These are phyloP conservation scores for Philereme transversata DNA, from an alignment of 2,888 invertebrate species.

Conservation along the genomic window DNA sequence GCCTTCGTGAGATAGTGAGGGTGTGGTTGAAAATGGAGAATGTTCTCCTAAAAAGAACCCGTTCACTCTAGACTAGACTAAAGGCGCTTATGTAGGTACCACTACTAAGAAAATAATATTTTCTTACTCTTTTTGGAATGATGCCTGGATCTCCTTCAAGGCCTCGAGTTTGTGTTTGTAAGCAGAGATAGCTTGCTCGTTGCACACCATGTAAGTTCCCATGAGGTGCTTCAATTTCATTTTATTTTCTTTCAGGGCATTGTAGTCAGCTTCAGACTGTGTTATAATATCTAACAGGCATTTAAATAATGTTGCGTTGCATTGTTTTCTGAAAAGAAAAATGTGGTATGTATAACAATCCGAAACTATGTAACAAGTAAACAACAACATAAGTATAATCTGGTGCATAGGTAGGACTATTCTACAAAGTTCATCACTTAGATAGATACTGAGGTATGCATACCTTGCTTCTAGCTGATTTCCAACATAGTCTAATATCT, in stretches of 20 bases:
- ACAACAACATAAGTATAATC: neutral
- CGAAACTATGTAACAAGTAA: neutral
- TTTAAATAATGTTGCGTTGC: conserved; percentile 55
- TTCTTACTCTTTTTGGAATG: conserved; percentile 65
- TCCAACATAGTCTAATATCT: conserved; percentile 61
- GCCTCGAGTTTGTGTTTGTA: conserved; percentile 64
- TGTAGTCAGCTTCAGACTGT: conserved; percentile 63
- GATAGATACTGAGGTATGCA: neutral
- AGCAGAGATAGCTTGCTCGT: conserved; percentile 64
- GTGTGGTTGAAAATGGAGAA: no score
- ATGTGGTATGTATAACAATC: neutral
- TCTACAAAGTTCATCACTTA: no score
- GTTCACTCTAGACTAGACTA: no score
- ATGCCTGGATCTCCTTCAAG: conserved; percentile 58
- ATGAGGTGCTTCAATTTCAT: conserved; percentile 68
- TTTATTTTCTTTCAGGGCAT: conserved; percentile 68
- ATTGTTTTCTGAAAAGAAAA: conserved; percentile 59
- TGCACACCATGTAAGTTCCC: conserved; percentile 62
- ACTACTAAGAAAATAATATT: conserved; percentile 2
- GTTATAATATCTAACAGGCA: conserved; percentile 57
- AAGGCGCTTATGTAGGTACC: no score
- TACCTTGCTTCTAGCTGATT: conserved; percentile 66
- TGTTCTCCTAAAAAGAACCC: no score
- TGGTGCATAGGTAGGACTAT: no score
- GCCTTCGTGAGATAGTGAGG: no score